Evolutionary conservation across 92 coral and sea anemone genomes (phyloP).

Genomic region (Phymanthus crucifer): DNA sequence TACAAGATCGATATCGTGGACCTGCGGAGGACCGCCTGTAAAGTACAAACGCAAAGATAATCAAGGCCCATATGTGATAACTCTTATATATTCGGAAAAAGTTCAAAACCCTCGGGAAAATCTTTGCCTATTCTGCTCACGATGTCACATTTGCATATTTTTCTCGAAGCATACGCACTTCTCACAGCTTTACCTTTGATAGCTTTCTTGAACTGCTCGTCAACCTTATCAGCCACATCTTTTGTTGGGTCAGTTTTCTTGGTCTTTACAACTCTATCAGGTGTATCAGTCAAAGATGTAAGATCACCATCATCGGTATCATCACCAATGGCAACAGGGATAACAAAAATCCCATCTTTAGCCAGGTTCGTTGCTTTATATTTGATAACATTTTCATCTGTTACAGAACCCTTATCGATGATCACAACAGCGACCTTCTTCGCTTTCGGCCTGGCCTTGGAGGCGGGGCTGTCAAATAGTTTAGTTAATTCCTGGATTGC

Average conservation of each 20-base stretch:
- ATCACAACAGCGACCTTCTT: slow-evolving; percentile 70
- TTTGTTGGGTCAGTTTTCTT: slow-evolving; percentile 49
- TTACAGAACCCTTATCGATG: slow-evolving; percentile 64
- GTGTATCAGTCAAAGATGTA: slow-evolving; percentile 23
- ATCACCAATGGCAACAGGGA: slow-evolving; percentile 72
- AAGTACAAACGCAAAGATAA: no score
- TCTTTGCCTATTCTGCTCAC: no score
- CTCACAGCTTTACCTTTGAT: slow-evolving; percentile 42
- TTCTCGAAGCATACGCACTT: no score
- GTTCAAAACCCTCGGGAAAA: no score
- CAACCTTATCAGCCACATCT: slow-evolving; percentile 39
- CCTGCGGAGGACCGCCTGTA: slow-evolving; percentile 46
- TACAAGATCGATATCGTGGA: slow-evolving; percentile 52
- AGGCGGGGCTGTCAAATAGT: slow-evolving; percentile 46
- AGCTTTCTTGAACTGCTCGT: slow-evolving; percentile 49
- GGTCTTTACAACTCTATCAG: slow-evolving; percentile 47
- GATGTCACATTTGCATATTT: no score
- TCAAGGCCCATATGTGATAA: no score
- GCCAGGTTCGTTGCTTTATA: slow-evolving; percentile 44
- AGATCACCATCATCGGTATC: slow-evolving; percentile 51
- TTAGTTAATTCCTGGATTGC: slow-evolving; percentile 55
- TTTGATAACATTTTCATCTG: slow-evolving; percentile 39
- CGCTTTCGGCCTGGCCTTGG: slow-evolving; percentile 55
- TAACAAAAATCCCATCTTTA: slow-evolving; percentile 52
- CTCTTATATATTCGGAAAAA: no score